A percentile compares a stretch with the other conserved stretches of the same genome.
Evolutionary conservation across 37 sponge, comb jelly and placozoan genomes (phyloP).

Genomic region (Spongilla lacustris): DNA sequence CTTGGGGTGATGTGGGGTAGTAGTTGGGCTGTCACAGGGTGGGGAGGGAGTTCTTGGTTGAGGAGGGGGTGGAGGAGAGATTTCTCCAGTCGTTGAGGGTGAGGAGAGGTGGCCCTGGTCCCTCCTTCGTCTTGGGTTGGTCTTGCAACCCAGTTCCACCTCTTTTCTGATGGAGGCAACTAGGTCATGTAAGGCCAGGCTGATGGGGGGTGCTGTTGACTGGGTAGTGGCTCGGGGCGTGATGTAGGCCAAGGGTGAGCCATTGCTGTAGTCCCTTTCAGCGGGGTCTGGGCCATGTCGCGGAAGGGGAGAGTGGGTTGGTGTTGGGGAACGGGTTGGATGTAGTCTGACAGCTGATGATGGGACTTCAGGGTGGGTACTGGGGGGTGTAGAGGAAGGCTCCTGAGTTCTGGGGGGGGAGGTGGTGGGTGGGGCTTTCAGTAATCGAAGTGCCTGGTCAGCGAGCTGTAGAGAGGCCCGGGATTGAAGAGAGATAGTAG

Average conservation of each 20-base stretch:
- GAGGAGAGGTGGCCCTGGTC: slow-evolving; percentile 1
- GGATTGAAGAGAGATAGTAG: slow-evolving; percentile 1
- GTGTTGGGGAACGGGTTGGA: slow-evolving; percentile 1
- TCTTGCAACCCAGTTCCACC: background rate
- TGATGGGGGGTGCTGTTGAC: background rate
- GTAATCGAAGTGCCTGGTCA: slow-evolving; percentile 1
- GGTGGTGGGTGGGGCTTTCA: slow-evolving; percentile 1
- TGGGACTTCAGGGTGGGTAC: slow-evolving; percentile 1
- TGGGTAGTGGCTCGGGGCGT: slow-evolving; percentile 1
- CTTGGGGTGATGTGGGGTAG: slow-evolving; percentile 1
- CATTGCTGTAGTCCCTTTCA: slow-evolving; percentile 1
- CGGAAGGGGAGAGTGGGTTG: background rate
- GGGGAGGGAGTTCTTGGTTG: background rate
- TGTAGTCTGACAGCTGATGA: background rate
- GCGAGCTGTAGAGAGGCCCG: slow-evolving; percentile 1
- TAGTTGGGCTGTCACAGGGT: slow-evolving; percentile 1
- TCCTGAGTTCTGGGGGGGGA: slow-evolving; percentile 1
- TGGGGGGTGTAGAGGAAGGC: background rate
- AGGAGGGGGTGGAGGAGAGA: slow-evolving; percentile 1
- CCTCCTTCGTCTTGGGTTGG: slow-evolving; percentile 1
- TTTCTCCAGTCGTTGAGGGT: slow-evolving; percentile 1
- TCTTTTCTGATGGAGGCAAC: slow-evolving; percentile 1
- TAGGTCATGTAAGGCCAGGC: slow-evolving; percentile 1
- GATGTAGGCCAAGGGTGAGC: slow-evolving; percentile 1
- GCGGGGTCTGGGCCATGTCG: background rate